Evolutionary conservation across 2,797 vertebrate genomes (phyloP), one percentile per base, ranked within the genome.

Genomic region (Lacerta bilineata): DNA sequence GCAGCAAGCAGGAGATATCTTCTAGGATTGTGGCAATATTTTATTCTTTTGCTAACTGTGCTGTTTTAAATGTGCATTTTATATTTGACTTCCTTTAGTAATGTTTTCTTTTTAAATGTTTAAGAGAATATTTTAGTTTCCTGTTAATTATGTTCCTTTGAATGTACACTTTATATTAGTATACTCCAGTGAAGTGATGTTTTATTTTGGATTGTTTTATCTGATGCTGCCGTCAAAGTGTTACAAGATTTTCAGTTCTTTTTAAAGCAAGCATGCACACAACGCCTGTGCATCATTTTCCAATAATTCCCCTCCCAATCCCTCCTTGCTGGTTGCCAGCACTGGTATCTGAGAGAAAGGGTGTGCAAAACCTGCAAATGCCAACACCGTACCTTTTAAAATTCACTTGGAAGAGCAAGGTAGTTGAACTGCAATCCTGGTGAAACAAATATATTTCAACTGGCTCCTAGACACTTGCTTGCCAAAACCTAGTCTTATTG

Each of bases 331-430:
- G 27, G 39, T 36, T 46, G 29, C 66, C 39, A 72, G 43, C 20
- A 74, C 2, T 27, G 69, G 71, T 59, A 55, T 74, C 69, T 84
- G 59, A 25, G 20, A 46, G 17, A 43, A 41, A 11, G 33, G 3
- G 8, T 5, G 3, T 23, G 23, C 17, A 9, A 71, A 8, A 17
- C 15, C n/a, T 74, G 72, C 23, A 7, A 84, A 1, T n/a, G 10
- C 11, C 43, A 23, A 23, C 18, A 55, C 5, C 3, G 72, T 55
- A 23, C 11, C 23, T 55, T 74, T 71, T 20, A 5, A 43, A 77
- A 85, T 33, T 46, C 81, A 81, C 89, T 0, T 86, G 25, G 75
- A 88, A 91, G 83, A 68, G 78, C 8, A 75, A 23, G 8, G 18
- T 27, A 55, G 84, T 3, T 85, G 68, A 79, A 29, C 4, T 85